Percentiles rank a stretch among this genome's conserved stretches.
Evolutionary conservation across 2,113 vertebrate species (phyloP).

Genomic region (Limanda limanda): DNA sequence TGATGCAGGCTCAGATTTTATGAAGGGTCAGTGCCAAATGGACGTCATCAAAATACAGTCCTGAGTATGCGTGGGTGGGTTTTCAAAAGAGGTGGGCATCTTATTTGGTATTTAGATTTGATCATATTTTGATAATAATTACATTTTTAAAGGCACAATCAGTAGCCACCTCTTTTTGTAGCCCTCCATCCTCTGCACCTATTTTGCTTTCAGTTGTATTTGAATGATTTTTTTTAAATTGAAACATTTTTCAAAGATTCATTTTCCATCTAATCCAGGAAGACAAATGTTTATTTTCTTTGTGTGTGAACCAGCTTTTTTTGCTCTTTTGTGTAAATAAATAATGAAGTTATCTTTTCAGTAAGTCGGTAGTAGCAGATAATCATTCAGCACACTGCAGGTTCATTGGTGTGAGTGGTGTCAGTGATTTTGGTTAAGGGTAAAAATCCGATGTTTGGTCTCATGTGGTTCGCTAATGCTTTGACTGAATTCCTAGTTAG

Average conservation of each 20-base stretch:
- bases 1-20: slow-evolving; percentile 55
- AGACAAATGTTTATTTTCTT: not conserved
- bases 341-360: not conserved
- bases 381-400: not conserved
- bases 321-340: not conserved
- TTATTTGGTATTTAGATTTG: slow-evolving; percentile 56
- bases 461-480: slow-evolving; percentile 63
- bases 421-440: slow-evolving; percentile 1
- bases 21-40: slow-evolving; percentile 62
- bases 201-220: not conserved
- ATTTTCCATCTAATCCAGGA: not conserved
- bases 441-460: slow-evolving; percentile 38
- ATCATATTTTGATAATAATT: slow-evolving; percentile 19
- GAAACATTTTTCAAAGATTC: not conserved
- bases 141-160: slow-evolving; percentile 13
- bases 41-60: slow-evolving; percentile 48
- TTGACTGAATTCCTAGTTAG: slow-evolving; percentile 14
- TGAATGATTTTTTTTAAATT: too few relatives aligned
- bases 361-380: not conserved
- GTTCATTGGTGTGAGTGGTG: not conserved
- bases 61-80: slow-evolving; percentile 36
- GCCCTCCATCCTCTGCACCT: not conserved
- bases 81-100: slow-evolving; percentile 22
- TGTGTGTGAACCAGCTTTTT: not conserved
- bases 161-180: not conserved